Base-by-base conservation (phyloP, 2,113 vertebrate species). In the Trogon melanurus region DNA sequence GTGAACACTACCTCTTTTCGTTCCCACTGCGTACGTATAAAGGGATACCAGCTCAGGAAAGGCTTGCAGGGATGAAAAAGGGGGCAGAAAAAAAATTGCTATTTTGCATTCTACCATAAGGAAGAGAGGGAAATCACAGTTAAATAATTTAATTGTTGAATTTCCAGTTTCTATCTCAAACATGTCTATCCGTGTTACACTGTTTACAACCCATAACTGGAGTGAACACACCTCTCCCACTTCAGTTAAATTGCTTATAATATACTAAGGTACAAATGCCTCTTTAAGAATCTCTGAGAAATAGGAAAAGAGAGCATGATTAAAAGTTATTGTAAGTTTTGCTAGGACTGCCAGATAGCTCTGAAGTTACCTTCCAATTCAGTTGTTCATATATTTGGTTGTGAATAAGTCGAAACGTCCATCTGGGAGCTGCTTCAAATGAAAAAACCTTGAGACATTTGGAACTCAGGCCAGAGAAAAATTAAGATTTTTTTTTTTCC, bases 11-110 rank as follows among this genome's bases (percentile, higher is more conserved):
- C 29, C 11, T 65, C 29, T 71, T 89, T 45, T 69, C 19, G 48
- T 57, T 61, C 45, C 29, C 83, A 10, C 21, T 83, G 54, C 50
- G 34, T 48, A 45, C 6, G 15, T 60, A 8, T 3, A 48, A 23
- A 73, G 23, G 7, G 16, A 65, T 70, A 70, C 30, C 23, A 91
- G 23, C 34, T 73, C 30, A 61, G 51, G 32, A 65, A 73, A 79
- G 26, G 23, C 18, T 67, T 48, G 12, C 19, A 61, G 45, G 23
- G 87, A 58, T 48, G 29, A 70, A 22, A 70, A n/a, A 57, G 16
- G 4, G 3, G 3, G 4, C 6, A 11, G 3, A 17, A 14, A 17
- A 2, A 5, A 5, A 54, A 65, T 30, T 29, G 13, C 5, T 8
- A 44, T 51, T 86, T 89, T 83, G 11, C 5, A 25, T 70, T 78